These are phyloP conservation scores for Caenorhabditis zanzibari DNA, from an alignment of 2,888 invertebrate species.

Conservation along the genomic window DNA sequence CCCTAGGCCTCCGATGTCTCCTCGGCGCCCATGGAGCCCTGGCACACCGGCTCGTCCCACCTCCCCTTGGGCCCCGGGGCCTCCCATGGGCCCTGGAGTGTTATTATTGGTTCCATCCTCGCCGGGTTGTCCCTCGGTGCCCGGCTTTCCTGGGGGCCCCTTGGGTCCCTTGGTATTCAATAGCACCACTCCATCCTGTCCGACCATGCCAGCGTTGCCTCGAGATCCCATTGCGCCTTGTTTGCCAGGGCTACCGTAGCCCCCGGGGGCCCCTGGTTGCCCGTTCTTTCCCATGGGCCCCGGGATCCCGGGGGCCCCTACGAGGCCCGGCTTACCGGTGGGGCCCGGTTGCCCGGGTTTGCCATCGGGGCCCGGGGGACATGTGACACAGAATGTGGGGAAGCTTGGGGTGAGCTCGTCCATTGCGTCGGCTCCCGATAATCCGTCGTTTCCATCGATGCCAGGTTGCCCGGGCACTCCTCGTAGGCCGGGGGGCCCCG, in stretches of 20 bases:
- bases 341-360: constrained; percentile 50
- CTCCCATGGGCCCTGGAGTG: constrained; percentile 46
- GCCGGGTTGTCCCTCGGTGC: constrained; percentile 54
- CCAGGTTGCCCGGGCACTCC: constrained; percentile 49
- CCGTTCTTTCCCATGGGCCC: constrained; percentile 63
- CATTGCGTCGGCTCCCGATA: constrained; percentile 49
- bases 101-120: constrained; percentile 63
- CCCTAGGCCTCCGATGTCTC: constrained; percentile 53
- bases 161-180: constrained; percentile 50
- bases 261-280: constrained; percentile 57
- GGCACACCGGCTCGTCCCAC: constrained; percentile 24
- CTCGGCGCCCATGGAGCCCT: constrained; percentile 44
- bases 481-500: constrained; percentile 54
- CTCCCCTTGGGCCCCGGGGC: constrained; percentile 35
- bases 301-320: constrained; percentile 54
- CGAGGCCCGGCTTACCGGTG: constrained; percentile 47
- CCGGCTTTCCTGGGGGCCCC: constrained; percentile 59
- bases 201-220: constrained; percentile 37
- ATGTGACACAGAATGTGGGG: constrained; percentile 48
- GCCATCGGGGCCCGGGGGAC: constrained; percentile 63
- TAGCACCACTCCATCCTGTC: constrained; percentile 57
- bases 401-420: constrained; percentile 54
- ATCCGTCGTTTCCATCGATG: constrained; percentile 59
- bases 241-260: constrained; percentile 57
- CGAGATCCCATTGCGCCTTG: constrained; percentile 57